phyloP scores from a whole-genome alignment of 2,113 vertebrate genomes.

The Thymallus thymallus region DNA sequence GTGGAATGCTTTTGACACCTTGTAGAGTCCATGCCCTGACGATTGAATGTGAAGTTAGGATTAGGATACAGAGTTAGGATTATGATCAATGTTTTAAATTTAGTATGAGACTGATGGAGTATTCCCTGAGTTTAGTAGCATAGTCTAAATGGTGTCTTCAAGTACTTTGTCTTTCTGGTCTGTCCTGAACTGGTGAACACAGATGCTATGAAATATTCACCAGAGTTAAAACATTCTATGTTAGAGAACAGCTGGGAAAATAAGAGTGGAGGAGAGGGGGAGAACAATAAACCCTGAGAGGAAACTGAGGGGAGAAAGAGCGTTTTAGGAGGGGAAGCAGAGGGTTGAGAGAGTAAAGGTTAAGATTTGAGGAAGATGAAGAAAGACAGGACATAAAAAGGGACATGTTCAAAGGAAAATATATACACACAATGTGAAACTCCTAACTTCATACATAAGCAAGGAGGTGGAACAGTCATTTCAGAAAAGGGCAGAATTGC shows the following conservation, averaged over 20 bases:
- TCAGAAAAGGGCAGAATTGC: conserved; percentile 39
- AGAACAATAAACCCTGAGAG: background rate
- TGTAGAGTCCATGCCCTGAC: too few species aligned
- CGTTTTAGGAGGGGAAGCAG: background rate
- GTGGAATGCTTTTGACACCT: too few species aligned
- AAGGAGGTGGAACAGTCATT: conserved; percentile 20
- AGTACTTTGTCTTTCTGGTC: background rate
- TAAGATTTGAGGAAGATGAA: background rate
- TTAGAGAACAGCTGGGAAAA: conserved; percentile 1
- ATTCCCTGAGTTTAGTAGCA: too few species aligned
- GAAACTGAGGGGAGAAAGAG: background rate
- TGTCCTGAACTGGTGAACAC: conserved; percentile 13
- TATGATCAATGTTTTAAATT: too few species aligned
- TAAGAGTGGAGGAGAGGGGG: conserved; percentile 10
- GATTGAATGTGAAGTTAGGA: too few species aligned
- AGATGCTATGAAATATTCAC: conserved; percentile 49
- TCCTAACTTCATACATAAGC: conserved; percentile 12
- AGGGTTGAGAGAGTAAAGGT: background rate
- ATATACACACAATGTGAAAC: conserved; percentile 6
- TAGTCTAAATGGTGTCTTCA: too few species aligned
- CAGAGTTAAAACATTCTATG: conserved; percentile 15
- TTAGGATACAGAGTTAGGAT: too few species aligned
- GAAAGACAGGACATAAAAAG: background rate
- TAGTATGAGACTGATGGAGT: too few species aligned
- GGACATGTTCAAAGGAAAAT: conserved; percentile 6